phyloP scores from a whole-genome alignment of 2,797 vertebrate genomes.

The Heteromormyrus szaboi region DNA sequence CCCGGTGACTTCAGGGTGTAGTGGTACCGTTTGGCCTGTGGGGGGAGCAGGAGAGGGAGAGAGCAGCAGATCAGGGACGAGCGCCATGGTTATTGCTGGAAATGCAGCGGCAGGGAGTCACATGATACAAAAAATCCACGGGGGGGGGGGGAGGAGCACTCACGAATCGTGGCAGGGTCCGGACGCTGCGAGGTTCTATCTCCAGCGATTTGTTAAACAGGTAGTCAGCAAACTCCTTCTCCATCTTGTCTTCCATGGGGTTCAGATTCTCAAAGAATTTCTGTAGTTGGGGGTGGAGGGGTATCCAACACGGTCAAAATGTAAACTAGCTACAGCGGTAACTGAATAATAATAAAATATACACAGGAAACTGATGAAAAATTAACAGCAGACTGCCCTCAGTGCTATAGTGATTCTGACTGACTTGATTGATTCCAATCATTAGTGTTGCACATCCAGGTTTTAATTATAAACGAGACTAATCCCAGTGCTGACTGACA shows the following conservation, averaged over 20 bases:
- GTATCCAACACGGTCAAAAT: not conserved
- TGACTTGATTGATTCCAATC: not conserved
- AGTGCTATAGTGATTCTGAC: not conserved
- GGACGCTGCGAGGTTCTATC: conserved; percentile 91
- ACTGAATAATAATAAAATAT: not conserved
- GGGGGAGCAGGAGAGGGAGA: not conserved
- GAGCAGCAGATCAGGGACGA: not conserved
- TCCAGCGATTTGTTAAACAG: conserved; percentile 92
- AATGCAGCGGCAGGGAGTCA: not conserved
- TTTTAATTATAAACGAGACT: not conserved
- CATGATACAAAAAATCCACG: not conserved
- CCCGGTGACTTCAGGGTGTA: conserved; percentile 89
- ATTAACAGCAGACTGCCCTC: not conserved
- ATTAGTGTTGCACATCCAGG: not conserved
- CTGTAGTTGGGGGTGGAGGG: conserved; percentile 45
- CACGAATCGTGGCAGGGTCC: conserved; percentile 87
- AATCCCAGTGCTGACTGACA: not conserved
- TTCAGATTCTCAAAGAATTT: conserved; percentile 97
- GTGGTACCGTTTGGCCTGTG: conserved; percentile 80
- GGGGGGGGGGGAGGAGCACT: conserved; percentile 44
- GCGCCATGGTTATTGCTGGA: not conserved
- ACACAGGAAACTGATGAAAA: not conserved
- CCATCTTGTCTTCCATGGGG: conserved; percentile 80
- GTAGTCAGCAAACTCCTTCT: conserved; percentile 93
- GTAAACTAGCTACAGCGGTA: not conserved